Percentiles rank a stretch among this genome's conserved stretches.
These are phyloP conservation scores for Epinephelus coioides DNA, from an alignment of 2,797 vertebrate genomes.

Conservation along the genomic window DNA sequence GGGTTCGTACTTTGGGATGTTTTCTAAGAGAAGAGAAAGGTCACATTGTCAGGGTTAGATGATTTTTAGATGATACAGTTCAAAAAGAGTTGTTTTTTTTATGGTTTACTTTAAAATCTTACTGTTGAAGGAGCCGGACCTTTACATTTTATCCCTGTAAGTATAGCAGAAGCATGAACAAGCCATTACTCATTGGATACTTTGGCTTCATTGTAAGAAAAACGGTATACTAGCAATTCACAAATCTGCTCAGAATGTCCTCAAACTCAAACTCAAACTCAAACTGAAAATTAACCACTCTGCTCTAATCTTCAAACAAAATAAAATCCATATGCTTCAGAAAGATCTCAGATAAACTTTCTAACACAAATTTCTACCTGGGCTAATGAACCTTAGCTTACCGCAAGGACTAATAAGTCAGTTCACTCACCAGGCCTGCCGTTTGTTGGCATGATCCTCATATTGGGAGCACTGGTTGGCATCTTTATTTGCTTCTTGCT, in stretches of 20 bases:
- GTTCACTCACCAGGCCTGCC: constrained; percentile 51
- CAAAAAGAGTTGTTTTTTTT: neutral
- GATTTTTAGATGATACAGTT: no score
- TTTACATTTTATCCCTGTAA: constrained; percentile 47
- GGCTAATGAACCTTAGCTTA: no score
- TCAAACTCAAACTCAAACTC: no score
- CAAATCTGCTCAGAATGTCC: neutral
- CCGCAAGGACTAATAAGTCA: neutral
- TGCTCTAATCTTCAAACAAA: neutral
- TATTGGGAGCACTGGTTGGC: constrained; percentile 57
- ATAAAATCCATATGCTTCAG: neutral
- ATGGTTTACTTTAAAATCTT: constrained; percentile 6
- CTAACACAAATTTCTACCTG: neutral
- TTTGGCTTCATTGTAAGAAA: neutral
- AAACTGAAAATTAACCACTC: neutral
- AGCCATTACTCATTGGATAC: neutral
- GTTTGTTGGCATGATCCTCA: constrained; percentile 39
- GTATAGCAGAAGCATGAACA: neutral
- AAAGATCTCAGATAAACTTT: neutral
- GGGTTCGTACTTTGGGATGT: constrained; percentile 59
- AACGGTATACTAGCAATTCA: neutral
- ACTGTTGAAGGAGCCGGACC: constrained; percentile 19
- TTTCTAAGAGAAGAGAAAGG: constrained; percentile 43
- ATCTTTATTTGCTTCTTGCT: constrained; percentile 41
- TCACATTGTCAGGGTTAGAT: no score